Conservation (phyloP, 2,888 invertebrate genomes). For the Drosophila diplacantha region DNA sequence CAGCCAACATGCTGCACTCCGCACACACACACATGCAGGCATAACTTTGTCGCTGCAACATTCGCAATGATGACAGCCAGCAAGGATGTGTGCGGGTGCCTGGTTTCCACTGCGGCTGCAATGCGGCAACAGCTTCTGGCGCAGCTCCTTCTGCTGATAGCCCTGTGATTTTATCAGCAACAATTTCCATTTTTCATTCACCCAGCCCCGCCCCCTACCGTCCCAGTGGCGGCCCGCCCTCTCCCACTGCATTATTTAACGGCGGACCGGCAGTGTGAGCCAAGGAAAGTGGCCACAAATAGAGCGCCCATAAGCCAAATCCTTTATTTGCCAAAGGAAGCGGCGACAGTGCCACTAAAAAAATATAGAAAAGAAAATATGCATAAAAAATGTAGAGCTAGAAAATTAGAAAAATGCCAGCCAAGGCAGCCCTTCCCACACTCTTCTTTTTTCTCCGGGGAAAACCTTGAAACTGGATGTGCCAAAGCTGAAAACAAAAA, state of each 20-base stretch:
- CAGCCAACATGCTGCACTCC: conserved; percentile 28
- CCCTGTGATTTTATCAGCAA: conserved; percentile 69
- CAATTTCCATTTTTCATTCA: conserved; percentile 69
- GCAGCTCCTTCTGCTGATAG: conserved; percentile 60
- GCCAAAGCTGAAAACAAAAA: conserved; percentile 42
- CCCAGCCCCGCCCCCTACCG: background rate
- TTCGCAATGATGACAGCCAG: conserved; percentile 66
- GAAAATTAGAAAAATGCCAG: conserved; percentile 48
- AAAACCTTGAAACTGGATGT: conserved; percentile 42
- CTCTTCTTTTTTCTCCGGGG: conserved; percentile 27
- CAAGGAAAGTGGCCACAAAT: conserved; percentile 65
- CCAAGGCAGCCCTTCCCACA: conserved; percentile 12
- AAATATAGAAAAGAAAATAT: conserved; percentile 26
- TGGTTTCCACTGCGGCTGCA: conserved; percentile 53
- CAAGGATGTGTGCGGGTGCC: conserved; percentile 42
- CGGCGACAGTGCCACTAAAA: conserved; percentile 23
- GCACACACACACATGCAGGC: conserved; percentile 44
- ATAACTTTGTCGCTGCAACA: conserved; percentile 66
- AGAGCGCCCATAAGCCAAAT: conserved; percentile 57
- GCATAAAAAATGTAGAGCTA: conserved; percentile 41
- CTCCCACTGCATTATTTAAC: conserved; percentile 51
- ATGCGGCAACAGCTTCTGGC: conserved; percentile 51
- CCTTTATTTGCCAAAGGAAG: conserved; percentile 52
- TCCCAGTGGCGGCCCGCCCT: background rate
- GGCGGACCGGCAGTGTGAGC: conserved; percentile 45